phyloP scores from a whole-genome alignment of 2,888 invertebrate species.

The Entomobrya proxima region DNA sequence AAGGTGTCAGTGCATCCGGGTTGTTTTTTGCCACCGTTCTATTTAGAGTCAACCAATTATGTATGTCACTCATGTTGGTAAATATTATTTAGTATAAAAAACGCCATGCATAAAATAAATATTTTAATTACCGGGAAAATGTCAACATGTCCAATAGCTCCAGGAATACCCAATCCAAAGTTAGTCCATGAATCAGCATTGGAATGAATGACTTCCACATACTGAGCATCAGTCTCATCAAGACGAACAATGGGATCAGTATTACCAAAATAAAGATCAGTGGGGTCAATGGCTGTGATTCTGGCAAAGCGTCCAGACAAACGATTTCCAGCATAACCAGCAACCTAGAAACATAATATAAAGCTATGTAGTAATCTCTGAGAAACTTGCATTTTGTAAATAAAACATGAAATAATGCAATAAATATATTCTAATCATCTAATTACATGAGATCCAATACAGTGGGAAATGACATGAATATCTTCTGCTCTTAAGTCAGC shows the following conservation, averaged over 20 bases:
- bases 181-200: constrained; percentile 77
- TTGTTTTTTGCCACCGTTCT: constrained; percentile 74
- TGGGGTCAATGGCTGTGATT: constrained; percentile 81
- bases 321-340: constrained; percentile 75
- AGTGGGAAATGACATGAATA: constrained; percentile 75
- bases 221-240: constrained; percentile 81
- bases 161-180: constrained; percentile 72
- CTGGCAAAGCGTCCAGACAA: constrained; percentile 72
- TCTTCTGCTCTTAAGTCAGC: constrained; percentile 68
- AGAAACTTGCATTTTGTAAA: too few relatives aligned
- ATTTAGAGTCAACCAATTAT: too few relatives aligned
- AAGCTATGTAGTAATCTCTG: too few relatives aligned
- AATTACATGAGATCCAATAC: constrained; percentile 75
- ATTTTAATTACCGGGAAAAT: constrained; percentile 76
- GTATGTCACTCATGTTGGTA: neutral
- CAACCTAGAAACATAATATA: too few relatives aligned
- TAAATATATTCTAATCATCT: too few relatives aligned
- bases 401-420: too few relatives aligned
- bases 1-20: constrained; percentile 77
- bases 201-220: constrained; percentile 83
- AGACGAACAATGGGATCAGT: constrained; percentile 79
- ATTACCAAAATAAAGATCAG: constrained; percentile 82
- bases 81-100: neutral
- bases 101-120: neutral
- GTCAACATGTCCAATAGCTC: constrained; percentile 77